These are phyloP conservation scores for Bemisia tabaci DNA, from an alignment of 1,140 invertebrate species.

Conservation along the genomic window DNA sequence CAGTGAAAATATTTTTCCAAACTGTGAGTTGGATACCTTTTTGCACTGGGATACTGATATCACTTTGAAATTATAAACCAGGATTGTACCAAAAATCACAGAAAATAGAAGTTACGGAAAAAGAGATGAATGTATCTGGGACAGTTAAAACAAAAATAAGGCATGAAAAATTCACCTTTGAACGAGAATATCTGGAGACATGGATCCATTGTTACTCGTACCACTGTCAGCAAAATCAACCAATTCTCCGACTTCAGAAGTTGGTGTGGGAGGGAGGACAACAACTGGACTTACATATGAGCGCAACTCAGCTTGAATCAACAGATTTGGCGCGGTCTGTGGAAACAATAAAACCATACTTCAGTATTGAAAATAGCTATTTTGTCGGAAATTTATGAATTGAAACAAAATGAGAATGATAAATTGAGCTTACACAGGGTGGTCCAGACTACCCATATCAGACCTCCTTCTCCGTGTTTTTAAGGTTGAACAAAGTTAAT, in stretches of 20 bases:
- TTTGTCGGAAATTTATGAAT: constrained; percentile 2
- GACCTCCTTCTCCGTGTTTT: too few species aligned
- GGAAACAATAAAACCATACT: constrained; percentile 29
- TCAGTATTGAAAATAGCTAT: constrained; percentile 5
- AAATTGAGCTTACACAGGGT: too few species aligned
- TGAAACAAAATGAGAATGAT: constrained; percentile 5
- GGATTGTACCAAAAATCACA: too few species aligned
- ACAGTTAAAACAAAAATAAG: too few species aligned
- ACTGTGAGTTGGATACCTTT: too few species aligned
- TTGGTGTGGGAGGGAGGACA: constrained; percentile 38
- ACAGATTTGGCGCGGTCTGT: constrained; percentile 86
- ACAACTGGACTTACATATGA: constrained; percentile 90
- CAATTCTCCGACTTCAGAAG: constrained; percentile 10
- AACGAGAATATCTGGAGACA: constrained; percentile 39
- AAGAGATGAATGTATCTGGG: too few species aligned
- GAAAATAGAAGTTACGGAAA: too few species aligned
- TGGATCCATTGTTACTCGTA: constrained; percentile 36
- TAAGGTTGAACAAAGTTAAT: too few species aligned
- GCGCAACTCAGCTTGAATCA: constrained; percentile 80
- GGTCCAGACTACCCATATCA: too few species aligned
- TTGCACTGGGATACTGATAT: too few species aligned
- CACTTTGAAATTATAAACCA: too few species aligned
- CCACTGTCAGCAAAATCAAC: constrained; percentile 14
- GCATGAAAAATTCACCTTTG: constrained; percentile 37
- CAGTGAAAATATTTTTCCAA: too few species aligned